These are phyloP conservation scores for Tineola bisselliella DNA, from an alignment of 2,888 invertebrate genomes.

Conservation along the genomic window DNA sequence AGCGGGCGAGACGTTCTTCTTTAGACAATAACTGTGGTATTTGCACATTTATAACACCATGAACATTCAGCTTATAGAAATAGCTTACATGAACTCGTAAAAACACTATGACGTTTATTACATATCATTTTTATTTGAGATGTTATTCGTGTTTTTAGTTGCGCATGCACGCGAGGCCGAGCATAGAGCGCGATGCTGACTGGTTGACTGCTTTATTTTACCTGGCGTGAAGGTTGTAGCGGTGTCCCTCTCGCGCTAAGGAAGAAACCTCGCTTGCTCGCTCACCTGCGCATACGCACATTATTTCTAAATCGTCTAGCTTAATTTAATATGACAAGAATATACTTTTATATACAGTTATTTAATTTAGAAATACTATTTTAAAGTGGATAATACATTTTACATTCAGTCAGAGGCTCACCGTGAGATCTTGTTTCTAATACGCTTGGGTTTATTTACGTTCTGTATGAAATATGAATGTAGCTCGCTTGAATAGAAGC, in stretches of 20 bases:
- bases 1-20: constrained; percentile 58
- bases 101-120: neutral
- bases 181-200: constrained; percentile 3
- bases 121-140: neutral
- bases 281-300: constrained; percentile 33
- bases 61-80: neutral
- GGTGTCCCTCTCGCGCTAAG: constrained; percentile 36
- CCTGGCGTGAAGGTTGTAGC: constrained; percentile 40
- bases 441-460: constrained; percentile 1
- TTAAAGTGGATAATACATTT: neutral
- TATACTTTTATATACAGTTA: neutral
- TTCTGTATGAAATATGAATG: neutral
- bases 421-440: constrained; percentile 9
- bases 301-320: neutral
- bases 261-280: constrained; percentile 26
- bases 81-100: neutral
- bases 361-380: neutral
- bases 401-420: neutral
- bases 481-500: neutral
- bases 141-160: neutral
- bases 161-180: neutral
- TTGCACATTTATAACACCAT: constrained; percentile 38
- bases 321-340: neutral
- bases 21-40: constrained; percentile 62
- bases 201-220: constrained; percentile 28